Evolutionary conservation across 2,888 invertebrate species (phyloP).

Genomic region (Gasteruption jaculator): DNA sequence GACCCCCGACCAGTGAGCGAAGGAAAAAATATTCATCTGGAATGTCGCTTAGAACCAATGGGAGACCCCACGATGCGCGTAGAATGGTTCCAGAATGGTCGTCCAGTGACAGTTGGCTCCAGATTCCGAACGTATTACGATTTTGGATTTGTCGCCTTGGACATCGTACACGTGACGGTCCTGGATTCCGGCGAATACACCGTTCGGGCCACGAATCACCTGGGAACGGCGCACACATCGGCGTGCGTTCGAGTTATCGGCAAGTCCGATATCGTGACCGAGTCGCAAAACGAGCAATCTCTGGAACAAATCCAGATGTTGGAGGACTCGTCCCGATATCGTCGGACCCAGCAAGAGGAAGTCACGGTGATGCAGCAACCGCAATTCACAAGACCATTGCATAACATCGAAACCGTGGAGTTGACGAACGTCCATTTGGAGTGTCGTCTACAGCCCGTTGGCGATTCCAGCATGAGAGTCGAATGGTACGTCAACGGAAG

Average conservation of each 20-base stretch:
- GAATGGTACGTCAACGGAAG: slow-evolving; percentile 96
- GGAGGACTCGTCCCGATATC: slow-evolving; percentile 70
- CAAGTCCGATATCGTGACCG: slow-evolving; percentile 77
- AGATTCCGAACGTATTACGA: slow-evolving; percentile 94
- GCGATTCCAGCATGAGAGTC: slow-evolving; percentile 86
- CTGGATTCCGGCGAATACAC: slow-evolving; percentile 95
- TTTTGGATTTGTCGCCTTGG: slow-evolving; percentile 95
- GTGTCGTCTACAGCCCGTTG: slow-evolving; percentile 85
- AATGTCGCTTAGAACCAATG: slow-evolving; percentile 90
- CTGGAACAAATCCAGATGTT: slow-evolving; percentile 87
- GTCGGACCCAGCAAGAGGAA: slow-evolving; percentile 71
- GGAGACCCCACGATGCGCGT: slow-evolving; percentile 94
- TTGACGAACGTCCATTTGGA: slow-evolving; percentile 90
- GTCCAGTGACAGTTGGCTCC: slow-evolving; percentile 81
- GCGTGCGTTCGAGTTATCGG: slow-evolving; percentile 84
- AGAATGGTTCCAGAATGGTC: slow-evolving; percentile 94
- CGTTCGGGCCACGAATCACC: slow-evolving; percentile 85
- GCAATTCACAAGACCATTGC: slow-evolving; percentile 80
- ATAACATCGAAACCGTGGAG: slow-evolving; percentile 86
- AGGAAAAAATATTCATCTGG: slow-evolving; percentile 86
- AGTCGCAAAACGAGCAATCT: slow-evolving; percentile 88
- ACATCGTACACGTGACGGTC: slow-evolving; percentile 90
- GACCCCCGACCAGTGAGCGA: slow-evolving; percentile 83
- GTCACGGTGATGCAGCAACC: slow-evolving; percentile 81
- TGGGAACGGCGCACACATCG: slow-evolving; percentile 89